Conservation (phyloP, 1,140 invertebrate species). For the Polyergus mexicanus region DNA sequence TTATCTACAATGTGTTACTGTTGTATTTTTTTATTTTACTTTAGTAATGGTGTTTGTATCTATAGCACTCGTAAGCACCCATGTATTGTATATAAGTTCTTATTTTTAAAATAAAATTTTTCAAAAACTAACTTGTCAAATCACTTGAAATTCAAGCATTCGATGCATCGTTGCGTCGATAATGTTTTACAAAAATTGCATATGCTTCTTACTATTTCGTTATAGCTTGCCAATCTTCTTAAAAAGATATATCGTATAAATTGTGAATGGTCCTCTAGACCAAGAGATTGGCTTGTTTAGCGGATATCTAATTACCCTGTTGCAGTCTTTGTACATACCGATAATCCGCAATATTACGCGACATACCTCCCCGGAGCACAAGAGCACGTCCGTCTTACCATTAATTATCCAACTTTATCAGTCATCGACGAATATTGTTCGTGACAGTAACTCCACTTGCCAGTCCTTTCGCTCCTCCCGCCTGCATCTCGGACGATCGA, state of each 20-base stretch:
- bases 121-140: too few species aligned
- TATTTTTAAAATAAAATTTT: too few species aligned
- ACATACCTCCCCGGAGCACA: neutral
- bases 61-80: too few species aligned
- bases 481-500: constrained; percentile 23
- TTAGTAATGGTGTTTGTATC: too few species aligned
- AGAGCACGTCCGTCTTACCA: constrained; percentile 16
- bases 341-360: constrained; percentile 10
- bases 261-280: neutral
- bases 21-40: too few species aligned
- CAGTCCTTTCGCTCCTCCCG: neutral
- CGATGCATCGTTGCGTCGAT: too few species aligned
- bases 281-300: neutral
- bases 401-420: constrained; percentile 45
- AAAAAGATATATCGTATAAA: neutral
- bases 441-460: constrained; percentile 30
- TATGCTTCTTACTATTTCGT: too few species aligned
- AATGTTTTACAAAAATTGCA: too few species aligned
- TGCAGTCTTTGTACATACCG: neutral
- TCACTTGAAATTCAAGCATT: too few species aligned
- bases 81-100: too few species aligned
- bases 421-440: constrained; percentile 21
- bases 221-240: neutral
- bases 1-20: too few species aligned
- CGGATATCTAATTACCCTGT: constrained; percentile 2